These are phyloP conservation scores for Ariolimax columbianus DNA, from an alignment of 2,888 invertebrate species.

Conservation along the genomic window DNA sequence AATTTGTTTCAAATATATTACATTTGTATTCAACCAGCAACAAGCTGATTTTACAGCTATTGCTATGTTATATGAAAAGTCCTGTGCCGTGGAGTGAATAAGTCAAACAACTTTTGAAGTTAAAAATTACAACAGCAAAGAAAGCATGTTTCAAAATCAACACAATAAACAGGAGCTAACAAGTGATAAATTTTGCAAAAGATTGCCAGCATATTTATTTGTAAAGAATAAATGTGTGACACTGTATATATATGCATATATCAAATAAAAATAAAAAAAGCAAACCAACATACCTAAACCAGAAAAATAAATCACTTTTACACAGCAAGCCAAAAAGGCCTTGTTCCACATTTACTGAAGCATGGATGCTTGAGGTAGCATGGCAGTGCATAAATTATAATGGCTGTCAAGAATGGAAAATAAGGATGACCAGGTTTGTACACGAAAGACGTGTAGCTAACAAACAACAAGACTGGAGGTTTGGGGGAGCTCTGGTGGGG, in stretches of 20 bases:
- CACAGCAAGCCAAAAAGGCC: slow-evolving; percentile 25
- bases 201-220: background rate
- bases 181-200: background rate
- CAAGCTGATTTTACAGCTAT: too few relatives aligned
- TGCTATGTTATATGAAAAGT: too few relatives aligned
- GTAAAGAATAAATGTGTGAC: slow-evolving; percentile 20
- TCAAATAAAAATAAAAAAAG: slow-evolving; percentile 8
- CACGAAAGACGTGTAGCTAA: slow-evolving; percentile 51
- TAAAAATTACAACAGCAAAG: background rate
- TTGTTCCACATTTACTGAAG: slow-evolving; percentile 37
- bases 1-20: too few relatives aligned
- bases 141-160: background rate
- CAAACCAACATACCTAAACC: slow-evolving; percentile 35
- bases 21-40: too few relatives aligned
- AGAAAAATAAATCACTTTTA: slow-evolving; percentile 14
- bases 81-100: too few relatives aligned
- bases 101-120: background rate
- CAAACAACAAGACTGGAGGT: slow-evolving; percentile 50
- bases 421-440: slow-evolving; percentile 29
- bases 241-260: background rate
- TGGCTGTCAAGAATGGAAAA: slow-evolving; percentile 40
- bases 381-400: slow-evolving; percentile 29
- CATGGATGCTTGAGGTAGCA: slow-evolving; percentile 4
- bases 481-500: slow-evolving; percentile 62
- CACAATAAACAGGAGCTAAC: background rate